Conservation (phyloP, 2,797 vertebrate genomes). For the Zenarchopterus dispar region DNA sequence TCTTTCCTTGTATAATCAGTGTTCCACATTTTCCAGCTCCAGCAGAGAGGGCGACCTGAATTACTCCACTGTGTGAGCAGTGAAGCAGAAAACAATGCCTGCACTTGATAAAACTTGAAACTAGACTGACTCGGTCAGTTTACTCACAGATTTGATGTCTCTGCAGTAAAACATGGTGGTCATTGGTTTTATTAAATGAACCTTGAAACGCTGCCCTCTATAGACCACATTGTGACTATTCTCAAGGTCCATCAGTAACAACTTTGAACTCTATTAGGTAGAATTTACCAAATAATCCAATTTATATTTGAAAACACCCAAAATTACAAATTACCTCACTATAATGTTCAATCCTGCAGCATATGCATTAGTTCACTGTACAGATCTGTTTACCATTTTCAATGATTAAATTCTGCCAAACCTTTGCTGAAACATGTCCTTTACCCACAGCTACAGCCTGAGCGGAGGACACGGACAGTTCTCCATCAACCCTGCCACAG, state of each 20-base stretch:
- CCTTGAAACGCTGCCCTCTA: slow-evolving; percentile 74
- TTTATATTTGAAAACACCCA: background rate
- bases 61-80: slow-evolving; percentile 21
- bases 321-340: no score
- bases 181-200: slow-evolving; percentile 26
- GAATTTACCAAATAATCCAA: background rate
- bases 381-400: background rate
- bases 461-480: slow-evolving; percentile 92
- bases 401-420: background rate
- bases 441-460: slow-evolving; percentile 88
- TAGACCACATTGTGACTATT: slow-evolving; percentile 34
- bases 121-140: slow-evolving; percentile 26
- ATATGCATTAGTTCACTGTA: no score
- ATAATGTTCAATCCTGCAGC: no score
- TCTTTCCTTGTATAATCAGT: background rate
- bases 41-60: slow-evolving; percentile 20
- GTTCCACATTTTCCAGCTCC: background rate
- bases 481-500: slow-evolving; percentile 97
- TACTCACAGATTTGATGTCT: slow-evolving; percentile 29
- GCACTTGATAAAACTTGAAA: slow-evolving; percentile 27
- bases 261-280: background rate
- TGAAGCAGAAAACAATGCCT: slow-evolving; percentile 35
- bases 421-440: slow-evolving; percentile 4
- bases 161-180: slow-evolving; percentile 14
- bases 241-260: background rate